Percentiles rank a stretch among this genome's conserved stretches.
phyloP scores from a whole-genome alignment of 1,140 invertebrate species.

The Dolichoris vasculosae region DNA sequence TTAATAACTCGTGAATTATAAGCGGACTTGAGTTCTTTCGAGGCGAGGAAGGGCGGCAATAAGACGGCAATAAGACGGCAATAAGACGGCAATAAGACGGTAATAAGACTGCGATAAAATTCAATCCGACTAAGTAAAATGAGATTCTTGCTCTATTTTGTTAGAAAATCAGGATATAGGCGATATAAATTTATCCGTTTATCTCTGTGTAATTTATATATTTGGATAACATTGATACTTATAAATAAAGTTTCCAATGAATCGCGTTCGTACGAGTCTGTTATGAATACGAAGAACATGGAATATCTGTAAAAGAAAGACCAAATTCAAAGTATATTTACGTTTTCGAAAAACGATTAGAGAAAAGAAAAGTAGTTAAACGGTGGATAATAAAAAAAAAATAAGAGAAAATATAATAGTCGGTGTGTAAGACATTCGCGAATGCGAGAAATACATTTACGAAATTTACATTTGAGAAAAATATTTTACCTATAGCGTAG shows the following conservation, averaged over 20 bases:
- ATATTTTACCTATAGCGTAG: background rate
- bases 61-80: no score
- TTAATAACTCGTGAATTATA: background rate
- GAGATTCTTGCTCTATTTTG: background rate
- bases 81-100: no score
- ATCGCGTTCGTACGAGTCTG: background rate
- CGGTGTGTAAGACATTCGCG: background rate
- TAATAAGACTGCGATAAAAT: no score
- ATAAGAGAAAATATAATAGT: background rate
- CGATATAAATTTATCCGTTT: background rate
- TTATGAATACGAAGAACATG: background rate
- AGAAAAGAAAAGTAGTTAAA: background rate
- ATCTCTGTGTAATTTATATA: background rate
- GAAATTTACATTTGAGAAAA: background rate
- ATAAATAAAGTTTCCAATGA: background rate
- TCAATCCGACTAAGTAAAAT: background rate
- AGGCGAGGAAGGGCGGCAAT: no score
- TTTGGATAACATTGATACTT: background rate
- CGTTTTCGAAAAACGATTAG: background rate
- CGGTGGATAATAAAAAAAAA: background rate
- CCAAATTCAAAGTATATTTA: background rate
- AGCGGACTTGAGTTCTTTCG: background rate
- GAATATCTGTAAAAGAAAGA: background rate
- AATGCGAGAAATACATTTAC: background rate
- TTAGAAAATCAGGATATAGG: background rate